phyloP scores from a whole-genome alignment of 2,888 invertebrate genomes.

The Apamea anceps region DNA sequence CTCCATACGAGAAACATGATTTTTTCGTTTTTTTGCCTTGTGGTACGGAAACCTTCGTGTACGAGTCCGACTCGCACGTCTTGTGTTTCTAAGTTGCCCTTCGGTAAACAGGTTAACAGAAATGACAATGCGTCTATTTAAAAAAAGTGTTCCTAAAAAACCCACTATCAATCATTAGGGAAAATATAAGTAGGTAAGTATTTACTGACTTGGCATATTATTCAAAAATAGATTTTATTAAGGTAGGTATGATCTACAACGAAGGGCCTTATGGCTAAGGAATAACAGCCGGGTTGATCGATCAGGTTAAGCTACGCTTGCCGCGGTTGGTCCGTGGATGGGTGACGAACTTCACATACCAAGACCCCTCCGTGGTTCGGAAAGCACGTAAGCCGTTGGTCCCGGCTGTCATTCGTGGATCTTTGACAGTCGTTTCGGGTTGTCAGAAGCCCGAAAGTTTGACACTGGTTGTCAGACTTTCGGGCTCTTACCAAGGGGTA shows the following conservation, averaged over 20 bases:
- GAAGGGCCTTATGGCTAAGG: neutral
- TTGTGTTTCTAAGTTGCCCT: neutral
- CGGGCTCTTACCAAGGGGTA: neutral
- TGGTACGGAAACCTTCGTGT: no score
- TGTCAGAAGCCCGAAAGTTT: neutral
- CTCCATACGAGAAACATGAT: no score
- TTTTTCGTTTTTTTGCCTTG: no score
- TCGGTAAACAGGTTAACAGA: neutral
- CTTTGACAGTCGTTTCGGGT: neutral
- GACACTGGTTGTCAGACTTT: neutral
- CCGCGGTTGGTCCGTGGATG: no score
- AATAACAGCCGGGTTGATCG: no score
- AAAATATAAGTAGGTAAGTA: neutral
- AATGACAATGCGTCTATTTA: neutral
- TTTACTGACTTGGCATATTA: neutral
- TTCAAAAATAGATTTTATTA: neutral
- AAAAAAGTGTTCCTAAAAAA: neutral
- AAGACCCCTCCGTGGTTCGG: neutral
- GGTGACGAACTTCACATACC: neutral
- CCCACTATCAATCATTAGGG: neutral
- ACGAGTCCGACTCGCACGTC: no score
- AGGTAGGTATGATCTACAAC: neutral
- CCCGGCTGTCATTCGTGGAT: no score
- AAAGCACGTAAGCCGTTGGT: no score
- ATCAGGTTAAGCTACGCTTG: neutral